Percentiles rank a stretch among this genome's conserved stretches.
These are phyloP conservation scores for Mesoligia furuncula DNA, from an alignment of 2,888 invertebrate genomes.

Conservation along the genomic window DNA sequence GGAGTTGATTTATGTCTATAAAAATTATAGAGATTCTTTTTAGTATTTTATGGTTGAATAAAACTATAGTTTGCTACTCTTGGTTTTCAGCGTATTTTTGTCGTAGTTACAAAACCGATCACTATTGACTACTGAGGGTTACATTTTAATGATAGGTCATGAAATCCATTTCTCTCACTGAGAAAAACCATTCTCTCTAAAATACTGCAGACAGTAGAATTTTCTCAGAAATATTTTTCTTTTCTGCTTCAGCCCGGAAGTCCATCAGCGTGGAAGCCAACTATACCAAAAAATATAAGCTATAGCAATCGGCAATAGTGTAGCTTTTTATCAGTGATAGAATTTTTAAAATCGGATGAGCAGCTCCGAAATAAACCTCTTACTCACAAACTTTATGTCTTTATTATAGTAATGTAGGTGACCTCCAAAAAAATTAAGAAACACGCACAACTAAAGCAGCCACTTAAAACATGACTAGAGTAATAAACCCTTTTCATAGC, in stretches of 20 bases:
- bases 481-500: constrained; percentile 30
- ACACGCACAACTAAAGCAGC: constrained; percentile 12
- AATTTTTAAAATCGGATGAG: background rate
- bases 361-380: background rate
- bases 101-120: background rate
- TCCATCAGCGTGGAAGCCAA: background rate
- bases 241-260: background rate
- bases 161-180: background rate
- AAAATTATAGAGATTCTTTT: constrained; percentile 49
- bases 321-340: background rate
- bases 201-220: background rate
- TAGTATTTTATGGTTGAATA: constrained; percentile 36
- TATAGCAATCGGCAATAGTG: background rate
- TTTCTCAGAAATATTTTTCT: background rate
- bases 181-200: background rate
- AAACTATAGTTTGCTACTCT: constrained; percentile 3
- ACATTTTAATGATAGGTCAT: background rate
- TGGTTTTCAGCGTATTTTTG: background rate
- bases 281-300: background rate
- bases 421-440: constrained; percentile 5
- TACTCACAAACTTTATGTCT: background rate
- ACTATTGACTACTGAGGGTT: background rate
- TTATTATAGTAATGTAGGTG: background rate
- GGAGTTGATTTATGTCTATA: constrained; percentile 8
- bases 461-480: constrained; percentile 27